Evolutionary conservation across 2,797 vertebrate species (phyloP), one percentile per base, ranked within the genome.

Genomic region (Chrysocyon brachyurus): DNA sequence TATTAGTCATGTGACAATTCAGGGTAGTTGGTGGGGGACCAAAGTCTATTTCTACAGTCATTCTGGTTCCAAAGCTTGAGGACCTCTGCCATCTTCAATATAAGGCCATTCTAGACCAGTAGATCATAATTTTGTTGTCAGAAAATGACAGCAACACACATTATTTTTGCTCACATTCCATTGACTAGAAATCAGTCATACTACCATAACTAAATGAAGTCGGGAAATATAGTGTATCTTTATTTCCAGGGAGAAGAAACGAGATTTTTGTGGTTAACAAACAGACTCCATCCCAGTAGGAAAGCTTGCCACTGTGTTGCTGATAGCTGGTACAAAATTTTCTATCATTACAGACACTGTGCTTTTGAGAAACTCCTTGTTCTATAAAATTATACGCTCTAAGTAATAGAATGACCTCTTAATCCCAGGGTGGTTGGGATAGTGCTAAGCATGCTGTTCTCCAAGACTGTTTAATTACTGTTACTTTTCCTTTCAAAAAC

Each of bases 231-330:
- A 68, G 9, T 54, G 49, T 73, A 46, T n/a, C n/a, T 83, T n/a
- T 75, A 6, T 28, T 33, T 8, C 54, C n/a, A 52, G 0, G 70
- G 17, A 61, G 17, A 85, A 84, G 15, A 15, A 75, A 82, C 24
- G 6, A 63, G 12, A 26, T 6, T 70, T 63, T 63, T 91, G 54
- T 11, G 24, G 14, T 86, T 12, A 82, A 11, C n/a, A 22, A 28
- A 7, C 5, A 54, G 49, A 56, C 1, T 59, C 12, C 2, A 33
- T 14, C 6, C 1, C 0, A 77, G 12, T 5, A 31, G 31, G 17
- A 22, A 4, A 57, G 19, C 9, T 57, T 70, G 15, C 11, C 63
- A 56, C 2, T 49, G 14, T 26, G 5, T 66, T 63, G 12, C 2
- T 33, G 11, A 89, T 12, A 87, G 12, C 3, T 40, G 49, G 19